A percentile compares a stretch with the other conserved stretches of the same genome.
Evolutionary conservation across 2,113 vertebrate species (phyloP).

Genomic region (Tringa solitaria): DNA sequence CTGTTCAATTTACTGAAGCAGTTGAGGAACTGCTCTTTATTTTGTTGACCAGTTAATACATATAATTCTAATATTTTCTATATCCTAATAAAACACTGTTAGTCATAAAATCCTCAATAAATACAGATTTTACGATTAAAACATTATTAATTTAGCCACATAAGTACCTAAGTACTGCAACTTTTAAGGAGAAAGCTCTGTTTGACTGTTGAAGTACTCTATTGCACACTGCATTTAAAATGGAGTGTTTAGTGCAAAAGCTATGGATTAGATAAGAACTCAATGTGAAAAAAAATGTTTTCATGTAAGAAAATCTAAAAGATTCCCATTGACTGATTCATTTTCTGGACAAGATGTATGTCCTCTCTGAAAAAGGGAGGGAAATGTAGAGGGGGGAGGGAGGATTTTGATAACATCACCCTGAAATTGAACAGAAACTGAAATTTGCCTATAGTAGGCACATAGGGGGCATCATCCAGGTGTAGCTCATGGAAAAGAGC

Average conservation of each 20-base stretch:
- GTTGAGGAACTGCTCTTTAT: neutral
- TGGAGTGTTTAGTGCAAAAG: neutral
- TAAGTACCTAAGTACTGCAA: neutral
- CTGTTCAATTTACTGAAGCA: neutral
- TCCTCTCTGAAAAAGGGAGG: neutral
- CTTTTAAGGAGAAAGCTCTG: neutral
- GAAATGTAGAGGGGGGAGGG: fast-evolving
- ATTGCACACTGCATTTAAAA: neutral
- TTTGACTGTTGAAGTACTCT: neutral
- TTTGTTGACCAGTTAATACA: neutral
- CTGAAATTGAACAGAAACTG: neutral
- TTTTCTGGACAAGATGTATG: neutral
- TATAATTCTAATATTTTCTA: neutral
- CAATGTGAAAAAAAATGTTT: neutral
- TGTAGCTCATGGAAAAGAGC: neutral
- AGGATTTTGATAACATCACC: neutral
- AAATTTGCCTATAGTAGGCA: neutral
- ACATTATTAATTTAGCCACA: neutral
- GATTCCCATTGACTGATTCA: neutral
- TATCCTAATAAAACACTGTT: neutral
- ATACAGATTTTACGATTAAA: neutral
- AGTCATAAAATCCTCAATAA: neutral
- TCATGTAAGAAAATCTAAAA: neutral
- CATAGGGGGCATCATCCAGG: neutral
- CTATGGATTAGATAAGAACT: neutral